A percentile compares a stretch with the other conserved stretches of the same genome.
Evolutionary conservation across 2,113 vertebrate species (phyloP).

Genomic region (Siniperca chuatsi): DNA sequence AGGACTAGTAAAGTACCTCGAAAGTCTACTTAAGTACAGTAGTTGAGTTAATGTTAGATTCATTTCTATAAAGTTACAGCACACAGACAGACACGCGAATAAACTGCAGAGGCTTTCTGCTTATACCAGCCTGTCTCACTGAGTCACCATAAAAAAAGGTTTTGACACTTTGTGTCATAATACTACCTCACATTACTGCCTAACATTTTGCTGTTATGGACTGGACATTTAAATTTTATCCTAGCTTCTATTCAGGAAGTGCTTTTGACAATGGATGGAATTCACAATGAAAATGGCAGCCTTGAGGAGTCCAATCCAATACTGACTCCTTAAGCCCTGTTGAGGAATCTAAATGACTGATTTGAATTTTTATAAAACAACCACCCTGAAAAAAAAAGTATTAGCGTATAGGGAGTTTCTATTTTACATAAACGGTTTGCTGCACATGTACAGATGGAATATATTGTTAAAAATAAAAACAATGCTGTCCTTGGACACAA

Average conservation of each 20-base stretch:
- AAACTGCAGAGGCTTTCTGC: neutral
- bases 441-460: conserved; percentile 3
- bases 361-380: conserved; percentile 11
- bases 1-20: neutral
- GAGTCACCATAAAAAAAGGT: neutral
- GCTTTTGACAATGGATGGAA: conserved; percentile 5
- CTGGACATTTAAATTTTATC: neutral
- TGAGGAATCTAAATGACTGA: conserved; percentile 26
- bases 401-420: neutral
- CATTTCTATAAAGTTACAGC: neutral
- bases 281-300: conserved; percentile 2
- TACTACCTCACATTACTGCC: conserved; percentile 2
- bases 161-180: neutral
- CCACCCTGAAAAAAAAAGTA: neutral
- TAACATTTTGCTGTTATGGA: conserved; percentile 30
- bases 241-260: neutral
- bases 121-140: neutral
- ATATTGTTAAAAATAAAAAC: conserved; percentile 23
- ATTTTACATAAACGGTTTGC: conserved; percentile 4
- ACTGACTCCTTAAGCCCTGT: conserved; percentile 3
- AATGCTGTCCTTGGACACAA: conserved; percentile 18
- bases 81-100: neutral
- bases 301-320: neutral
- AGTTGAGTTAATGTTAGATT: neutral
- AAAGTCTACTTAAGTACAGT: neutral